Conservation (phyloP, 2,113 vertebrate species). For the Xyliphius kryptos region DNA sequence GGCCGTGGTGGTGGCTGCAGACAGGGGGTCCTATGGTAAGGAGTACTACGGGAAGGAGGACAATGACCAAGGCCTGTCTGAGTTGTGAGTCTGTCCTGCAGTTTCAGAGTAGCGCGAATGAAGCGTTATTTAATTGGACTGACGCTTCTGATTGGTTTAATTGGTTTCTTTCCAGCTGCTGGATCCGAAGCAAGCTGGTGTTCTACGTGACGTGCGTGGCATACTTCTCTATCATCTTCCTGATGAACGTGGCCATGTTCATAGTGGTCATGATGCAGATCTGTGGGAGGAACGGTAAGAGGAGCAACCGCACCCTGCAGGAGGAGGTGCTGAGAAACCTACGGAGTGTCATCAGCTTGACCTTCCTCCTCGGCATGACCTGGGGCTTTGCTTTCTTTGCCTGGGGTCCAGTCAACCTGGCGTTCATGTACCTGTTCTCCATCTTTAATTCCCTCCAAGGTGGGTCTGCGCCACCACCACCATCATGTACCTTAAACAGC, state of each 20-base stretch:
- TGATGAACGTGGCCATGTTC: conserved; percentile 95
- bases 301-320: conserved; percentile 78
- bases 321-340: conserved; percentile 89
- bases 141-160: background rate
- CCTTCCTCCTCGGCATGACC: conserved; percentile 93
- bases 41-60: conserved; percentile 58
- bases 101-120: too few relatives aligned
- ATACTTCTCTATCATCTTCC: conserved; percentile 88
- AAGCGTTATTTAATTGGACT: background rate
- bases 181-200: conserved; percentile 71
- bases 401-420: conserved; percentile 80
- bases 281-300: conserved; percentile 91
- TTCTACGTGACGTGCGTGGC: conserved; percentile 84
- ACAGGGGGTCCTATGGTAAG: conserved; percentile 72
- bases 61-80: conserved; percentile 61
- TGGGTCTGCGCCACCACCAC: conserved; percentile 45
- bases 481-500: too few relatives aligned
- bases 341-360: conserved; percentile 87
- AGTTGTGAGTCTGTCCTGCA: conserved; percentile 76
- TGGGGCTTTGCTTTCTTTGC: conserved; percentile 97
- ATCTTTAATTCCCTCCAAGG: conserved; percentile 98
- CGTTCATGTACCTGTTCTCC: conserved; percentile 89
- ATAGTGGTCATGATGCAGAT: conserved; percentile 97
- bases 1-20: conserved; percentile 67
- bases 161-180: conserved; percentile 71